Conservation (phyloP, 53 echinoderm and acorn worm species). For the Crossaster papposus region DNA sequence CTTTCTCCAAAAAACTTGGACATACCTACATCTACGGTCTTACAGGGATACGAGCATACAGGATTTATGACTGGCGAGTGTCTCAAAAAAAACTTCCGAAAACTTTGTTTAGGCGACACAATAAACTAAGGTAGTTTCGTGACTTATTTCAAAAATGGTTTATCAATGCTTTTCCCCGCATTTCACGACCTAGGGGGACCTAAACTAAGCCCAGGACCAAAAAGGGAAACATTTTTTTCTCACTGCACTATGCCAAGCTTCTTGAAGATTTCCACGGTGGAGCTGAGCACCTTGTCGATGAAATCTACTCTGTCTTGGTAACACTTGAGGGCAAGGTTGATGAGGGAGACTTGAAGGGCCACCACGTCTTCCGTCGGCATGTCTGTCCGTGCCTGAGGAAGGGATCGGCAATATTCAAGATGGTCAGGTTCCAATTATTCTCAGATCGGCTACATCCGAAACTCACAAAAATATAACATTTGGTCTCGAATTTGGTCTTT, state of each 20-base stretch:
- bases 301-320: conserved; percentile 96
- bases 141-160: too few relatives aligned
- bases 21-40: too few relatives aligned
- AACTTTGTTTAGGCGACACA: too few relatives aligned
- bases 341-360: conserved; percentile 94
- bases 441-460: not conserved
- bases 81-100: too few relatives aligned
- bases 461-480: not conserved
- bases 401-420: not conserved
- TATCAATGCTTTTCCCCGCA: too few relatives aligned
- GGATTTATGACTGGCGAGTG: too few relatives aligned
- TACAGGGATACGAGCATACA: too few relatives aligned
- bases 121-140: too few relatives aligned
- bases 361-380: conserved; percentile 97
- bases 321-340: conserved; percentile 98
- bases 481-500: too few relatives aligned
- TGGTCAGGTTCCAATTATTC: not conserved
- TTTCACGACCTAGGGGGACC: too few relatives aligned
- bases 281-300: conserved; percentile 96
- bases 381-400: conserved; percentile 80
- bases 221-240: conserved; percentile 12
- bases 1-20: too few relatives aligned
- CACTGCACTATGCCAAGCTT: conserved; percentile 88
- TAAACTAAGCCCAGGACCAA: not conserved
- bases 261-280: conserved; percentile 91